These are phyloP conservation scores for Prunella fulvescens DNA, from an alignment of 2,113 vertebrate genomes.

Conservation along the genomic window DNA sequence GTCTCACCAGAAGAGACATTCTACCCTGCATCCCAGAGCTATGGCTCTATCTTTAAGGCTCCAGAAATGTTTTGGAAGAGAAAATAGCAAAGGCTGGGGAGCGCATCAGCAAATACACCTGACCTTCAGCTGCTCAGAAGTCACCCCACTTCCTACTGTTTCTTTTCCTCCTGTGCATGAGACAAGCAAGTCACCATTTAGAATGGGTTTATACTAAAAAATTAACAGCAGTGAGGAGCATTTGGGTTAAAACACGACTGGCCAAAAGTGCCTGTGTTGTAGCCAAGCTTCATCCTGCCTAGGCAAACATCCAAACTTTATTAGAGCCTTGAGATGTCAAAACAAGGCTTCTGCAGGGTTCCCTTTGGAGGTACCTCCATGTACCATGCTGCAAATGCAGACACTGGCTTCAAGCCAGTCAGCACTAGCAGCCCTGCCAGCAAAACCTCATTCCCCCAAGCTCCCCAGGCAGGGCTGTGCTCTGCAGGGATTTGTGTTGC, in stretches of 20 bases:
- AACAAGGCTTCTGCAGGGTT: neutral
- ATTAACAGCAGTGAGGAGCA: neutral
- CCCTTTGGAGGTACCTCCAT: neutral
- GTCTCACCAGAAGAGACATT: neutral
- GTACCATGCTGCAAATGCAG: neutral
- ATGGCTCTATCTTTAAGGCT: neutral
- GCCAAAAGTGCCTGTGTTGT: neutral
- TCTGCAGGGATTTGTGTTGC: neutral
- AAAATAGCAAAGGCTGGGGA: neutral
- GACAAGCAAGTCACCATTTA: neutral
- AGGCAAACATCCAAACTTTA: slow-evolving; percentile 27
- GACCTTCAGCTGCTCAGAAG: neutral
- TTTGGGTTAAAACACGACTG: neutral
- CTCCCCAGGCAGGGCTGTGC: neutral
- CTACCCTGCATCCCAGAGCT: neutral
- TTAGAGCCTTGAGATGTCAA: slow-evolving; percentile 37
- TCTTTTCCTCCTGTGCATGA: neutral
- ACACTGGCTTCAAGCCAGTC: neutral
- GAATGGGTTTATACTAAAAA: neutral
- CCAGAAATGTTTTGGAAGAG: neutral
- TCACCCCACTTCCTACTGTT: rapidly evolving
- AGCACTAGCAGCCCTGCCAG: neutral
- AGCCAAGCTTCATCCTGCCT: neutral
- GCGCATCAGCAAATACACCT: neutral
- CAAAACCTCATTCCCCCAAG: neutral